phyloP scores from a whole-genome alignment of 2,888 invertebrate species.

The Neoaliturus tenellus region DNA sequence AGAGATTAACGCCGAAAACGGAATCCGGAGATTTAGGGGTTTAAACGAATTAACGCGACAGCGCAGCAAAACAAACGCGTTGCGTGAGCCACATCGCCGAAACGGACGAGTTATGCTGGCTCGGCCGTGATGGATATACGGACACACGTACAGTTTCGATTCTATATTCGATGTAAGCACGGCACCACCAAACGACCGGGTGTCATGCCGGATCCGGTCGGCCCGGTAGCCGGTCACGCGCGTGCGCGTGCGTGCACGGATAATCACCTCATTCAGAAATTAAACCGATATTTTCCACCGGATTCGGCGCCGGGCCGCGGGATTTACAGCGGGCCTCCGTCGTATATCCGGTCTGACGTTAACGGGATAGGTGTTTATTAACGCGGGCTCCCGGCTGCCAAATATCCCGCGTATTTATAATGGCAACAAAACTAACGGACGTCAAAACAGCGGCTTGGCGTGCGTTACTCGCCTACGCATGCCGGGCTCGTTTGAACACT shows the following conservation, averaged over 20 bases:
- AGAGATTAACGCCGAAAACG: background rate
- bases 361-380: constrained; percentile 28
- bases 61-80: background rate
- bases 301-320: background rate
- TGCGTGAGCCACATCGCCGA: background rate
- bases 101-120: constrained; percentile 14
- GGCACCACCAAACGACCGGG: constrained; percentile 25
- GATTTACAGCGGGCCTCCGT: background rate
- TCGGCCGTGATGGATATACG: constrained; percentile 11
- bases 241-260: background rate
- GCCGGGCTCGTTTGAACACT: background rate
- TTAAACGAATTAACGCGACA: constrained; percentile 5
- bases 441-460: constrained; percentile 4
- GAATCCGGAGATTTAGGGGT: background rate
- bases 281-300: constrained; percentile 10
- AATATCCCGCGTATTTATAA: constrained; percentile 18
- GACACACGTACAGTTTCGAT: constrained; percentile 31
- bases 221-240: background rate
- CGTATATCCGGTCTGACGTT: background rate
- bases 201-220: background rate
- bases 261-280: constrained; percentile 20
- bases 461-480: no score
- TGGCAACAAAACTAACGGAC: background rate
- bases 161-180: constrained; percentile 46
- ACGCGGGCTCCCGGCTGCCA: constrained; percentile 19